Percentiles rank a stretch among this genome's conserved stretches.
Evolutionary conservation across 2,888 invertebrate species (phyloP).

Genomic region (Esperia sulphurella): DNA sequence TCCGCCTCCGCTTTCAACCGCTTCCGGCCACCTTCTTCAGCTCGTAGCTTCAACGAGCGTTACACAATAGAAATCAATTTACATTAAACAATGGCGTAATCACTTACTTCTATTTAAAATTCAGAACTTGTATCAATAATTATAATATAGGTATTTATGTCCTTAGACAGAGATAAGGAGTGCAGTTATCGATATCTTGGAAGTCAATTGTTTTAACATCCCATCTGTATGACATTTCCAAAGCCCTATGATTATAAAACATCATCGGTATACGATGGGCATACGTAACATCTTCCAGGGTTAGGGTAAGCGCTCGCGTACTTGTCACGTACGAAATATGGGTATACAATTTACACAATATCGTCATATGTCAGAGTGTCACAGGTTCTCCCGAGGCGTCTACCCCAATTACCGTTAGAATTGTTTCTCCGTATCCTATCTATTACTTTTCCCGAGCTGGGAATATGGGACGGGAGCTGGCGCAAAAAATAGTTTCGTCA

Average conservation of each 20-base stretch:
- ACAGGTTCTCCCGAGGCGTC: constrained; percentile 52
- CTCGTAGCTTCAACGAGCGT: too few species aligned
- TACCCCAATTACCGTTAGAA: constrained; percentile 67
- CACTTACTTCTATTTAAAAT: too few species aligned
- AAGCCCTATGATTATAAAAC: not conserved
- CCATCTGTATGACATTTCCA: too few species aligned
- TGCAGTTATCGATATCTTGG: too few species aligned
- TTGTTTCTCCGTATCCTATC: constrained; percentile 58
- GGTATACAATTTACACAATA: constrained; percentile 67
- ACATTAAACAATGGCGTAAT: too few species aligned
- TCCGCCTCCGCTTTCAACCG: too few species aligned
- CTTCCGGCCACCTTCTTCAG: too few species aligned
- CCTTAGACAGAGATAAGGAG: too few species aligned
- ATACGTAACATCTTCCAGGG: not conserved
- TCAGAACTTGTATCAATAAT: too few species aligned
- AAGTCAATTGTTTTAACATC: too few species aligned
- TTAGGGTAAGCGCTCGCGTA: constrained; percentile 28
- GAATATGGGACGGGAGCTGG: constrained; percentile 45
- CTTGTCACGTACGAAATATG: constrained; percentile 48
- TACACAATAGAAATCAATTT: too few species aligned
- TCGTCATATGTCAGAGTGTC: constrained; percentile 67
- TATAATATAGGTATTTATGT: too few species aligned
- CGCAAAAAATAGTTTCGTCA: constrained; percentile 52
- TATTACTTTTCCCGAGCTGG: constrained; percentile 60
- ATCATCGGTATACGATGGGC: not conserved